A percentile compares a stretch with the other conserved stretches of the same genome.
These are phyloP conservation scores for Hozukius guyotensis DNA, from an alignment of 2,797 vertebrate species.

Conservation along the genomic window DNA sequence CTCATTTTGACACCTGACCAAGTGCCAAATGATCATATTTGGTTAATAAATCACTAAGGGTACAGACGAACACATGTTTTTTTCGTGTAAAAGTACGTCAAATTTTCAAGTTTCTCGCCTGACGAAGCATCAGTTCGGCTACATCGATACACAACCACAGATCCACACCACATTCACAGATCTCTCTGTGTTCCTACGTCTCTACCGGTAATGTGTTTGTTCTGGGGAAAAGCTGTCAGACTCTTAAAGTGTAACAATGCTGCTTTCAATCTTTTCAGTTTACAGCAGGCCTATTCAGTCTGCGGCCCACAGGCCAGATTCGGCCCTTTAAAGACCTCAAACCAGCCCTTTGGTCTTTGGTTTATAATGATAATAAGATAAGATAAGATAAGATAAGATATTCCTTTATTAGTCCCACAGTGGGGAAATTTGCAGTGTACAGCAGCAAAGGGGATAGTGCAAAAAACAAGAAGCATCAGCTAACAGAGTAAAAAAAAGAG, in stretches of 20 bases:
- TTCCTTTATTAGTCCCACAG: too few species aligned
- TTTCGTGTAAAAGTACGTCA: neutral
- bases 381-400: too few species aligned
- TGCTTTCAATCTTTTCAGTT: neutral
- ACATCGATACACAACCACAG: neutral
- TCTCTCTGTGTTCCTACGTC: neutral
- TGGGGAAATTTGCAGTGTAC: too few species aligned
- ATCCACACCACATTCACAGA: neutral
- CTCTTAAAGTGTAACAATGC: neutral
- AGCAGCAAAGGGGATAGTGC: too few species aligned
- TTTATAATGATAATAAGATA: too few species aligned
- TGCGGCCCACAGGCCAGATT: too few species aligned
- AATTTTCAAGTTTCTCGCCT: neutral
- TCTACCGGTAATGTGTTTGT: neutral
- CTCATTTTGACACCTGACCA: neutral
- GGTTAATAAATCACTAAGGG: neutral
- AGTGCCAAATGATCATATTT: neutral
- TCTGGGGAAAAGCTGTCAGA: neutral
- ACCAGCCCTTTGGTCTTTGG: too few species aligned
- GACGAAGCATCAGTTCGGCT: neutral
- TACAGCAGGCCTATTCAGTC: too few species aligned
- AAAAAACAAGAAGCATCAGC: too few species aligned
- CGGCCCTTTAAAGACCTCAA: too few species aligned
- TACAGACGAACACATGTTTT: neutral
- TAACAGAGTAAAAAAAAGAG: too few species aligned